These are phyloP conservation scores for Formica aserva DNA, from an alignment of 2,888 invertebrate genomes.

Conservation along the genomic window DNA sequence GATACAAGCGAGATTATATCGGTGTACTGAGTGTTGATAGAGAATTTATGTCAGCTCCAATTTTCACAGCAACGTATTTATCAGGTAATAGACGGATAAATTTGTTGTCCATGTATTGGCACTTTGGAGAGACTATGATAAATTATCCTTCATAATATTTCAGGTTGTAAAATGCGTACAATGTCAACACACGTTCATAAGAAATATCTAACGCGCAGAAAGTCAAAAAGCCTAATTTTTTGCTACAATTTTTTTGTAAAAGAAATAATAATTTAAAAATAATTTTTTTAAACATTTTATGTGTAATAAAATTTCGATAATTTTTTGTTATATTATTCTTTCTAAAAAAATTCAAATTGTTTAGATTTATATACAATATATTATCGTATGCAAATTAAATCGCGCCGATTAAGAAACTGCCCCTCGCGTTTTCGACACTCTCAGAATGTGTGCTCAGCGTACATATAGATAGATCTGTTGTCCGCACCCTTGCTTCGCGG, in stretches of 20 bases:
- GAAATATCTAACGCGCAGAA: neutral
- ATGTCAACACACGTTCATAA: neutral
- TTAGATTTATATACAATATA: neutral
- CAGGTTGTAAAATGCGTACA: neutral
- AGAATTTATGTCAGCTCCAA: neutral
- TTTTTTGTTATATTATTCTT: neutral
- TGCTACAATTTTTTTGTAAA: neutral
- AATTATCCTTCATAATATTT: conserved; percentile 77
- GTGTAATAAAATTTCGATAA: conserved; percentile 3
- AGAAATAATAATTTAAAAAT: neutral
- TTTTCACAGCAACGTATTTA: conserved; percentile 1
- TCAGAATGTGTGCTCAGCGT: conserved; percentile 25
- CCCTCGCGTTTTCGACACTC: conserved; percentile 10
- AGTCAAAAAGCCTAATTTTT: neutral
- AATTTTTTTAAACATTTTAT: neutral
- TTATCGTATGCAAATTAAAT: conserved; percentile 42
- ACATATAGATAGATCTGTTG: conserved; percentile 83
- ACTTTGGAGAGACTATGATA: conserved; percentile 78
- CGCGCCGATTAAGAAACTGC: conserved; percentile 8
- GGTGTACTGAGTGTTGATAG: conserved; percentile 1
- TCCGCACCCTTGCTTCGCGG: conserved; percentile 60
- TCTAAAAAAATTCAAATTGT: neutral
- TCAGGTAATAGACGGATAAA: conserved; percentile 77
- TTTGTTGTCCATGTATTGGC: conserved; percentile 79
- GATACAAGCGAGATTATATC: neutral